A percentile compares a stretch with the other conserved stretches of the same genome.
Evolutionary conservation across 2,888 invertebrate genomes (phyloP).

Genomic region (Mythimna pallens): DNA sequence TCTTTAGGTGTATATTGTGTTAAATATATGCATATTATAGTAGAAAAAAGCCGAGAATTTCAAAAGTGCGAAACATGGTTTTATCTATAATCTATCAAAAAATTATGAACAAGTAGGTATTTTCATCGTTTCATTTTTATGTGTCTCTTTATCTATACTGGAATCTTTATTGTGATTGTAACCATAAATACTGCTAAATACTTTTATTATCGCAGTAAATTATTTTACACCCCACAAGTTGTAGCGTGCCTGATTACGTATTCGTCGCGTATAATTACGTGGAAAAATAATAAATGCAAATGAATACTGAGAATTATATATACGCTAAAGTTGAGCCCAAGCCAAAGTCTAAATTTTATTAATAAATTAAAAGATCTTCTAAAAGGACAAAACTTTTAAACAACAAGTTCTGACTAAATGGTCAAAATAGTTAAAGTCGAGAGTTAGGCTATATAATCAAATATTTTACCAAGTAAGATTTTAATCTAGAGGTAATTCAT

Average conservation of each 20-base stretch:
- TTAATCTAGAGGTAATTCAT: background rate
- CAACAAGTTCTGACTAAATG: too few species aligned
- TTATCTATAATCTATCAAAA: background rate
- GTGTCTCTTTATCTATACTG: slow-evolving; percentile 16
- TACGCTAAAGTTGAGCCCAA: background rate
- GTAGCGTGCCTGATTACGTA: background rate
- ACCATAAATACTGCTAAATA: slow-evolving; percentile 23
- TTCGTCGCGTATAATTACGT: too few species aligned
- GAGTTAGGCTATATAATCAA: too few species aligned
- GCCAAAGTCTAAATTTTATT: background rate
- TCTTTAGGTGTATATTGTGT: too few species aligned
- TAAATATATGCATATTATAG: too few species aligned
- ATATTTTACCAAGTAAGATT: too few species aligned
- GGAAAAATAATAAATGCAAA: background rate
- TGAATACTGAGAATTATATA: background rate
- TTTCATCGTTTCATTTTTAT: slow-evolving; percentile 8
- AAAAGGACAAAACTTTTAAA: too few species aligned
- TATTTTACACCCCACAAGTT: slow-evolving; percentile 4
- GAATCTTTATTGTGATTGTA: slow-evolving; percentile 38
- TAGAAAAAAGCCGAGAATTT: too few species aligned
- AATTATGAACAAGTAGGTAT: background rate
- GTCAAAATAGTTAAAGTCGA: too few species aligned
- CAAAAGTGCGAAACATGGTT: too few species aligned
- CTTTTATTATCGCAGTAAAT: slow-evolving; percentile 22
- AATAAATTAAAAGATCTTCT: too few species aligned